Conservation (phyloP, 2,113 vertebrate genomes). For the Podilymbus podiceps region DNA sequence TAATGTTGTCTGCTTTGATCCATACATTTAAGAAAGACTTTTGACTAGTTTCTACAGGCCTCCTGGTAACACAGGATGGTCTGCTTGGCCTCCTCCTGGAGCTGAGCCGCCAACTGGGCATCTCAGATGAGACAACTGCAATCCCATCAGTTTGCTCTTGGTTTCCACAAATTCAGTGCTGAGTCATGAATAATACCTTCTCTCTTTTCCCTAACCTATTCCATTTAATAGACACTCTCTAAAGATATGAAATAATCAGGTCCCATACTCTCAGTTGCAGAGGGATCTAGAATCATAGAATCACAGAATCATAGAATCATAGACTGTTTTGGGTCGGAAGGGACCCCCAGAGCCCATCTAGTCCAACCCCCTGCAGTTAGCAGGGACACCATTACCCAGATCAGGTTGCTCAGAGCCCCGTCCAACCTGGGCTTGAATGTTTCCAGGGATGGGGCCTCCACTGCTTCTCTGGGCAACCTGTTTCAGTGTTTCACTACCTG, state of each 20-base stretch:
- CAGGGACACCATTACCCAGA: too few species aligned
- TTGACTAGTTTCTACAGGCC: neutral
- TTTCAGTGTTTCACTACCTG: too few species aligned
- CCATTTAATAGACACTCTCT: neutral
- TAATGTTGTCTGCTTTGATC: slow-evolving; percentile 30
- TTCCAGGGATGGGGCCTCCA: too few species aligned
- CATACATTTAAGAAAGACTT: neutral
- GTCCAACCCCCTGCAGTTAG: too few species aligned
- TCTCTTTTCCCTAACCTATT: neutral
- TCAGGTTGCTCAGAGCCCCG: too few species aligned
- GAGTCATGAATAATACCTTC: neutral
- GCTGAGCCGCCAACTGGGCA: neutral
- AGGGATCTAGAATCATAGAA: too few species aligned
- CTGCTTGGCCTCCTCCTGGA: neutral
- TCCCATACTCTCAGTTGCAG: too few species aligned
- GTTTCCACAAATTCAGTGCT: neutral
- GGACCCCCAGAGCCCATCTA: too few species aligned
- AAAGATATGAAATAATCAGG: neutral
- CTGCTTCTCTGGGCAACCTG: too few species aligned
- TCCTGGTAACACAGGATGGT: neutral
- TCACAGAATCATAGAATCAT: too few species aligned
- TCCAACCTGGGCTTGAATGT: too few species aligned
- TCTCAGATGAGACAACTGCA: rapidly evolving
- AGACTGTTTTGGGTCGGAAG: too few species aligned
- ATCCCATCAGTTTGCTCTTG: rapidly evolving